A percentile compares a stretch with the other conserved stretches of the same genome.
phyloP scores from a whole-genome alignment of 2,113 vertebrate genomes.

The Chamaea fasciata region DNA sequence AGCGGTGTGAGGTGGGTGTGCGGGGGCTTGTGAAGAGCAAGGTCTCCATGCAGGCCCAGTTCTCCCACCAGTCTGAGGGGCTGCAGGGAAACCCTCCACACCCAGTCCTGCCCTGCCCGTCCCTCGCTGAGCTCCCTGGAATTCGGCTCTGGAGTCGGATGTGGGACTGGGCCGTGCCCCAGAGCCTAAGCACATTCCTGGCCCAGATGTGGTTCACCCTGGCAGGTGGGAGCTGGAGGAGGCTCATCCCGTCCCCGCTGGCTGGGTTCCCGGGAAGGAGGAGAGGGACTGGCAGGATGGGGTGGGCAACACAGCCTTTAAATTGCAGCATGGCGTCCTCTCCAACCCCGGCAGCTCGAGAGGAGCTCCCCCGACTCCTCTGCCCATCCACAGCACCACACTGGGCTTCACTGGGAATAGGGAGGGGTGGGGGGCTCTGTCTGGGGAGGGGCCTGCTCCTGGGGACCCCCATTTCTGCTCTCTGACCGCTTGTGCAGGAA shows the following conservation, averaged over 20 bases:
- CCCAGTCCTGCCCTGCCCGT: neutral
- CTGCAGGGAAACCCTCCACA: neutral
- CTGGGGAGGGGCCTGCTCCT: accelerated
- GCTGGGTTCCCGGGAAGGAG: neutral
- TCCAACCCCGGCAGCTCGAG: accelerated
- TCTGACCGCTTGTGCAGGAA: neutral
- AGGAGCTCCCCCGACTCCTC: neutral
- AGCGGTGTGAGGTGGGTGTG: accelerated
- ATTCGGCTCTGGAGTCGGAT: neutral
- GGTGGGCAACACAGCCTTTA: neutral
- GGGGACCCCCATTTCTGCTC: neutral
- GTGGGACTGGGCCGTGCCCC: neutral
- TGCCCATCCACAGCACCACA: neutral
- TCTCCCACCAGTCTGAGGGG: neutral
- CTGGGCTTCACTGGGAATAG: neutral
- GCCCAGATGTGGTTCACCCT: neutral
- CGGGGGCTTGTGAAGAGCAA: accelerated
- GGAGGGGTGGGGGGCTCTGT: neutral
- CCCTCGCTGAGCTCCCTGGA: neutral
- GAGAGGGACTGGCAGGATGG: neutral
- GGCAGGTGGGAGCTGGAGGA: neutral
- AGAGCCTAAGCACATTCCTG: neutral
- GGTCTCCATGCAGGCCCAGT: accelerated
- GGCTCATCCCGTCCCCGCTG: neutral
- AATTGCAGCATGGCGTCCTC: neutral